Conservation (phyloP, 2,888 invertebrate genomes). For the Dromius quadrimaculatus region DNA sequence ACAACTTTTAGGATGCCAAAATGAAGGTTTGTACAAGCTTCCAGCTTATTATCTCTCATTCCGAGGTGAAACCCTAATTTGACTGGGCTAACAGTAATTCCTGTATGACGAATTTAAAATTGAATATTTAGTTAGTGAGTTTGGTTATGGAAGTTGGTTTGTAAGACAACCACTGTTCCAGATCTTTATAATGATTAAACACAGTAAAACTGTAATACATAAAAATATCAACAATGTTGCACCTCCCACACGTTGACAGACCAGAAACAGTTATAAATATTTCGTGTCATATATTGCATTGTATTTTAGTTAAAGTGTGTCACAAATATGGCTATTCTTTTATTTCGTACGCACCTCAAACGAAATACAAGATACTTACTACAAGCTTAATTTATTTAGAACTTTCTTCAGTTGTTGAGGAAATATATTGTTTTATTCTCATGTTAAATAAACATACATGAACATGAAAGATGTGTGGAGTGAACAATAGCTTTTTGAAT, state of each 20-base stretch:
- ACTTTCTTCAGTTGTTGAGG: slow-evolving; percentile 9
- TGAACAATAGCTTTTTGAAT: no score
- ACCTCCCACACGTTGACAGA: slow-evolving; percentile 19
- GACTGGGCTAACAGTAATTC: no score
- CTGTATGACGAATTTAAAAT: no score
- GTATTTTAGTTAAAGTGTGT: slow-evolving; percentile 23
- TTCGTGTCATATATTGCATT: slow-evolving; percentile 23
- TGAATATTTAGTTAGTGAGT: no score
- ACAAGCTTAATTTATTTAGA: slow-evolving; percentile 27
- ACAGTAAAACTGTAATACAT: background rate
- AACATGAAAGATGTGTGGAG: slow-evolving; percentile 1
- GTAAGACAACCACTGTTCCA: no score
- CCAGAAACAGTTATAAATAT: background rate
- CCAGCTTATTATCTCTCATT: no score
- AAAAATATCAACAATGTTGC: slow-evolving; percentile 26
- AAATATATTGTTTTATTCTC: slow-evolving; percentile 7
- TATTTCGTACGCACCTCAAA: slow-evolving; percentile 32
- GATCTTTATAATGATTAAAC: background rate
- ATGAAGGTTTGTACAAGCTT: no score
- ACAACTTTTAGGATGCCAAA: no score
- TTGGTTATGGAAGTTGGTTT: no score
- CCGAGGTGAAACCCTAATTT: no score
- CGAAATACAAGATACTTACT: slow-evolving; percentile 7
- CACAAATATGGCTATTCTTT: slow-evolving; percentile 29
- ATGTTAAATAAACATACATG: background rate